Evolutionary conservation across 2,113 vertebrate genomes (phyloP).

Genomic region (Origma solitaria): DNA sequence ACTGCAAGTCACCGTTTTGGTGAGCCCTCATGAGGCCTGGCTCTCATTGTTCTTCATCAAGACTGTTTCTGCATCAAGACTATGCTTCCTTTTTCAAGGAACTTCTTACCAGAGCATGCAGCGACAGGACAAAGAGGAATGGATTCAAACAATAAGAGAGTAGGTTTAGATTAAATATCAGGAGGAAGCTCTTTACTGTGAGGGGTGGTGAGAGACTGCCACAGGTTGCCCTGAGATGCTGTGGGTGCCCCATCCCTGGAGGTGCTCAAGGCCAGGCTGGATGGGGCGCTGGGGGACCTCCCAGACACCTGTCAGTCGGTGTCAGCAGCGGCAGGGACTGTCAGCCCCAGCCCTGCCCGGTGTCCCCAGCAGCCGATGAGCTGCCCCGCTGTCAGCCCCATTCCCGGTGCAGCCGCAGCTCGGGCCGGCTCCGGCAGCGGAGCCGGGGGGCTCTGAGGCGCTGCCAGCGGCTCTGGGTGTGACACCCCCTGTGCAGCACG

Average conservation of each 20-base stretch:
- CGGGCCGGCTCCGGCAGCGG: background rate
- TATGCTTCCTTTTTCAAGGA: fast-evolving
- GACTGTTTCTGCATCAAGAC: background rate
- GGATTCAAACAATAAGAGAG: background rate
- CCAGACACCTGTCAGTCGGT: too few species aligned
- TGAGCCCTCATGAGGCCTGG: background rate
- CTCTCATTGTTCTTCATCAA: background rate
- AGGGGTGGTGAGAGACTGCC: too few species aligned
- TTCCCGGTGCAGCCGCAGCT: fast-evolving
- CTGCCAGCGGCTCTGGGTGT: background rate
- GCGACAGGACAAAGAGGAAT: background rate
- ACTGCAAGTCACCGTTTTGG: background rate
- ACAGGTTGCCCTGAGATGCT: background rate
- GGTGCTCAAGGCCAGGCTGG: background rate
- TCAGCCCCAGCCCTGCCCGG: fast-evolving
- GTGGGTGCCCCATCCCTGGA: too few species aligned
- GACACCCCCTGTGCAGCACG: background rate
- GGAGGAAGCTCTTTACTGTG: background rate
- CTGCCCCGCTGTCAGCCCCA: background rate
- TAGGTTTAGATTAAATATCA: background rate
- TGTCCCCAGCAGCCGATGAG: background rate
- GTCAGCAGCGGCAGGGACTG: background rate
- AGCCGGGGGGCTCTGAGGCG: background rate
- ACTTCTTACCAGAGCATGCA: background rate
- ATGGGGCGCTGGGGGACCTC: background rate